These are phyloP conservation scores for Drosophila repletoides DNA, from an alignment of 1,140 invertebrate genomes.

Conservation along the genomic window DNA sequence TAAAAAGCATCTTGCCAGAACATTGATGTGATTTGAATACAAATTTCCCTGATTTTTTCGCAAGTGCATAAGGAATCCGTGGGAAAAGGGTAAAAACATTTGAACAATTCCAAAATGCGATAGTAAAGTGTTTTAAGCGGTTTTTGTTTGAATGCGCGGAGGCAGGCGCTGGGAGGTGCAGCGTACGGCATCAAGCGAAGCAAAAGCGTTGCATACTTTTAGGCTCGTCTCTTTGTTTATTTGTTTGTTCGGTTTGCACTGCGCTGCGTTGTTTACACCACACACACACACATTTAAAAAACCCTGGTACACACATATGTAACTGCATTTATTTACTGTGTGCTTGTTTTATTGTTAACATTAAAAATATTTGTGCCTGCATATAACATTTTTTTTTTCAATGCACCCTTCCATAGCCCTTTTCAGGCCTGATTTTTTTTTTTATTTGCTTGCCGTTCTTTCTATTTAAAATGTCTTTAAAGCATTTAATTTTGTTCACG, in stretches of 20 bases:
- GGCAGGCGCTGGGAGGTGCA: not conserved
- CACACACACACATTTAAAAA: conserved; percentile 20
- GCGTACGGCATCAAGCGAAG: conserved; percentile 21
- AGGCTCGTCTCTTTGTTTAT: conserved; percentile 47
- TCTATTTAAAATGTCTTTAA: conserved; percentile 31
- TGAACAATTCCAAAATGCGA: conserved; percentile 80
- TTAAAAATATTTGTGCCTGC: conserved; percentile 75
- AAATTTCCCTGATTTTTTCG: too few relatives aligned
- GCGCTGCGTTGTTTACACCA: conserved; percentile 31
- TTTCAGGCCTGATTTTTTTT: conserved; percentile 4
- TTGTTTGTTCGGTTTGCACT: conserved; percentile 37
- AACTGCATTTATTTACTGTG: conserved; percentile 66
- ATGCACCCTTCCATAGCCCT: not conserved
- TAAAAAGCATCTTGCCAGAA: too few relatives aligned
- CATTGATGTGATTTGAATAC: too few relatives aligned
- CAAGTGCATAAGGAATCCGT: too few relatives aligned
- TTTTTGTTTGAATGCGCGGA: conserved; percentile 70
- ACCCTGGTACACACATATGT: not conserved
- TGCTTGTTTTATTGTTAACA: conserved; percentile 74
- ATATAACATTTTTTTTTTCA: conserved; percentile 64
- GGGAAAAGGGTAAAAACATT: conserved; percentile 60
- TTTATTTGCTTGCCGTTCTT: conserved; percentile 31
- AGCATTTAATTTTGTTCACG: conserved; percentile 5
- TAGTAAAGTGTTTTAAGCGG: conserved; percentile 81
- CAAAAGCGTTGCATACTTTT: conserved; percentile 69